A percentile compares a stretch with the other conserved stretches of the same genome.
Evolutionary conservation across 2,113 vertebrate genomes (phyloP).

Genomic region (Upupa epops): DNA sequence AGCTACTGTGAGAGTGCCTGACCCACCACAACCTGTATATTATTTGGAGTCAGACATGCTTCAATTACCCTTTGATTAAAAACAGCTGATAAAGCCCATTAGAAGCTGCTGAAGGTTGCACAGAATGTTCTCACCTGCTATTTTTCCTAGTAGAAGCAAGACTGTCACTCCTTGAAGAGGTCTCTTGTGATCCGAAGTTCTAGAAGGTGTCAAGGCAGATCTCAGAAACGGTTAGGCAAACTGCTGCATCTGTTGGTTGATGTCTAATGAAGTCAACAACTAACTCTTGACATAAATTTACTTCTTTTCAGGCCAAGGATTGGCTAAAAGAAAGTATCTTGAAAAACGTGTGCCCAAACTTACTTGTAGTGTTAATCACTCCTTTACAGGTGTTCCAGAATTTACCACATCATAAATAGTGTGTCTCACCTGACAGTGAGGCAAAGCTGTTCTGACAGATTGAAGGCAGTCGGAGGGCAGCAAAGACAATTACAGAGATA

Average conservation of each 20-base stretch:
- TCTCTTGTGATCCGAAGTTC: neutral
- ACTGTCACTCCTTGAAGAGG: neutral
- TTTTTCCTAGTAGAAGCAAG: neutral
- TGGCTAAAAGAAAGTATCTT: neutral
- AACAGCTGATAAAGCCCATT: neutral
- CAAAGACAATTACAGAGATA: neutral
- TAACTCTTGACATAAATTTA: neutral
- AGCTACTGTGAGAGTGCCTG: neutral
- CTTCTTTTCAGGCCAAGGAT: neutral
- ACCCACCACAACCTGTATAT: neutral
- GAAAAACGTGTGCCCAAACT: neutral
- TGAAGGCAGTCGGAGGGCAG: neutral
- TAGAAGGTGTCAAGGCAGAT: neutral
- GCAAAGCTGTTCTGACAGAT: neutral
- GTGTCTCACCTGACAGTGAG: neutral
- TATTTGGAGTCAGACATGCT: neutral
- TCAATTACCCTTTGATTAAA: neutral
- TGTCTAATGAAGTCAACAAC: neutral
- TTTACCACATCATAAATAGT: neutral
- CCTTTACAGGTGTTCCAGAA: neutral
- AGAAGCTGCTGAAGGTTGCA: neutral
- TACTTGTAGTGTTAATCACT: neutral
- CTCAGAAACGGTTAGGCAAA: neutral
- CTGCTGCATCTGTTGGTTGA: neutral
- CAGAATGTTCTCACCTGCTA: neutral